These are phyloP conservation scores for Leptoteleia sp. DNA, from an alignment of 1,140 invertebrate genomes.

Conservation along the genomic window DNA sequence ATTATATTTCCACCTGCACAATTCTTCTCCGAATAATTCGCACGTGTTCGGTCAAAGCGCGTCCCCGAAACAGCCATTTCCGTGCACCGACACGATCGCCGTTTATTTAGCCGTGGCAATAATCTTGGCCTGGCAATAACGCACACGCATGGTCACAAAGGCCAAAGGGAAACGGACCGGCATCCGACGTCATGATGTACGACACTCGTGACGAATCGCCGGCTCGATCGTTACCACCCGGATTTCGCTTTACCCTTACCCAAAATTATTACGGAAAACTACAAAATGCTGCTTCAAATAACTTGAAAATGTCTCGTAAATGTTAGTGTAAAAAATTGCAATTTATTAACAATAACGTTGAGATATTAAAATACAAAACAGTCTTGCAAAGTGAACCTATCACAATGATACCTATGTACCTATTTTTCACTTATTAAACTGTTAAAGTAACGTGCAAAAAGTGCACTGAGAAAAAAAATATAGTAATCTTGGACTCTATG, in stretches of 20 bases:
- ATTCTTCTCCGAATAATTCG: slow-evolving; percentile 34
- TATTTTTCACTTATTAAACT: too few species aligned
- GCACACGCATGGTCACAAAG: slow-evolving; percentile 48
- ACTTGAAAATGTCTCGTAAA: too few species aligned
- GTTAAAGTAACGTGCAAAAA: too few species aligned
- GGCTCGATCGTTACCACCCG: slow-evolving; percentile 10
- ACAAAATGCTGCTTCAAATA: too few species aligned
- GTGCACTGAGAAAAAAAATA: too few species aligned
- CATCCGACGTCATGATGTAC: slow-evolving; percentile 34
- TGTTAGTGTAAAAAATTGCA: too few species aligned
- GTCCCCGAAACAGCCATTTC: slow-evolving; percentile 29
- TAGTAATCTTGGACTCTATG: too few species aligned
- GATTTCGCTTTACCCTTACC: slow-evolving; percentile 7
- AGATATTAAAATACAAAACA: too few species aligned
- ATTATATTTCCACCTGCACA: slow-evolving; percentile 24
- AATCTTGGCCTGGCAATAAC: slow-evolving; percentile 46
- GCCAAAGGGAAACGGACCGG: slow-evolving; percentile 15
- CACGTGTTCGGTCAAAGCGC: slow-evolving; percentile 42
- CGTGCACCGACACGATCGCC: slow-evolving; percentile 34
- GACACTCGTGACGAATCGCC: slow-evolving; percentile 20
- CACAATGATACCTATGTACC: too few species aligned
- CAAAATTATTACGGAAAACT: too few species aligned
- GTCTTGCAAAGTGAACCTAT: too few species aligned
- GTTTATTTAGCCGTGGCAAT: slow-evolving; percentile 44
- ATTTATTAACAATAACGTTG: too few species aligned